phyloP scores from a whole-genome alignment of 2,113 vertebrate genomes.

The Psammodynastes pulverulentus region DNA sequence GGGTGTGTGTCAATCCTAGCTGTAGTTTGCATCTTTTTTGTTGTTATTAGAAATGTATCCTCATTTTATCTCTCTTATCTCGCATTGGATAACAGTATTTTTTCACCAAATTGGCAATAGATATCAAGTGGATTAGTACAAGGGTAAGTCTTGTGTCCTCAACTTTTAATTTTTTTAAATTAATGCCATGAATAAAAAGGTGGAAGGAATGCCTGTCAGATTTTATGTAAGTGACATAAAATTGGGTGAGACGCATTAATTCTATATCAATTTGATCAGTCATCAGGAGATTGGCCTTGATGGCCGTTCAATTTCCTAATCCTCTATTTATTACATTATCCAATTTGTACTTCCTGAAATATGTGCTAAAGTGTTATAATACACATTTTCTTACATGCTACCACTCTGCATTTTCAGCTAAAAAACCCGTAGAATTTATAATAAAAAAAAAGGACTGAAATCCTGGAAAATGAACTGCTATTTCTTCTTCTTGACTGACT shows the following conservation, averaged over 20 bases:
- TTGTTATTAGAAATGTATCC: not conserved
- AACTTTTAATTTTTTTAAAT: not conserved
- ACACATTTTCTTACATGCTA: not conserved
- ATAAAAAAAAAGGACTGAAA: not conserved
- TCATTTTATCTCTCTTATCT: not conserved
- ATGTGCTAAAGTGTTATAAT: not conserved
- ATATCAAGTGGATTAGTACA: not conserved
- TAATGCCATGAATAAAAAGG: not conserved
- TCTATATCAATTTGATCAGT: no score
- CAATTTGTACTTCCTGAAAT: not conserved
- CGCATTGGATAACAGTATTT: not conserved
- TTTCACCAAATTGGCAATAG: not conserved
- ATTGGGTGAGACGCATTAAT: not conserved
- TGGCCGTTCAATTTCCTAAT: not conserved
- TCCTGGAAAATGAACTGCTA: not conserved
- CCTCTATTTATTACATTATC: not conserved
- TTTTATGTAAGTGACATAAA: not conserved
- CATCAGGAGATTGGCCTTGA: not conserved
- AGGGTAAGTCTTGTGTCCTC: not conserved
- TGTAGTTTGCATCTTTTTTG: not conserved
- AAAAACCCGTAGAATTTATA: not conserved
- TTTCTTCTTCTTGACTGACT: not conserved
- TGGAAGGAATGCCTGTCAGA: not conserved
- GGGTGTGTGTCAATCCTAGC: no score
- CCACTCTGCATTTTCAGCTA: not conserved